phyloP scores from a whole-genome alignment of 2,797 vertebrate species.

The Euphonia xanthogaster region DNA sequence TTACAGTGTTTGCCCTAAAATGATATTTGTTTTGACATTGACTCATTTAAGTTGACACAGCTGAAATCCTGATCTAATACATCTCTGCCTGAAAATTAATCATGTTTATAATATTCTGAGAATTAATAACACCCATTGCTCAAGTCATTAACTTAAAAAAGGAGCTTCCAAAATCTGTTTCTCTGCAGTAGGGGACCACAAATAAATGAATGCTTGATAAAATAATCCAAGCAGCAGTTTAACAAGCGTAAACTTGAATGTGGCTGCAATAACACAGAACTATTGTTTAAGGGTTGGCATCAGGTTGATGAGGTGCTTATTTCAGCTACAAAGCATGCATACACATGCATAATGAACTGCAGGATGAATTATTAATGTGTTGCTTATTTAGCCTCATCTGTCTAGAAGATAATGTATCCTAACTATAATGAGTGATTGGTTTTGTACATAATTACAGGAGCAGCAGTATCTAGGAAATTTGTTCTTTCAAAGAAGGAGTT shows the following conservation, averaged over 20 bases:
- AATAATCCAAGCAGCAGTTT: constrained; percentile 98
- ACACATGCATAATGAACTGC: constrained; percentile 99
- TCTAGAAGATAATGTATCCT: constrained; percentile 99
- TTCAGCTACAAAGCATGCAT: constrained; percentile 89
- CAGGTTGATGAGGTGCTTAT: constrained; percentile 97
- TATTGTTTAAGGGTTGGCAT: constrained; percentile 97
- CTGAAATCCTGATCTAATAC: constrained; percentile 86
- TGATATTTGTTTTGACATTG: constrained; percentile 84
- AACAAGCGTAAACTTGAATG: constrained; percentile 97
- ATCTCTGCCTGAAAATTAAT: constrained; percentile 95
- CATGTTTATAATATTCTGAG: constrained; percentile 95
- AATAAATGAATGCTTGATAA: constrained; percentile 98
- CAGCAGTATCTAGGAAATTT: constrained; percentile 89
- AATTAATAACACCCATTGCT: constrained; percentile 90
- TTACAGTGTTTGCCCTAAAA: constrained; percentile 49
- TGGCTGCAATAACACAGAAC: constrained; percentile 92
- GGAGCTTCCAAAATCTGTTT: constrained; percentile 85
- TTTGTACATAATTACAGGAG: constrained; percentile 98
- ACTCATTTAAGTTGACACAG: constrained; percentile 86
- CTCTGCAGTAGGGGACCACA: constrained; percentile 82
- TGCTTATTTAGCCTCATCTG: constrained; percentile 99
- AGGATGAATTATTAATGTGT: constrained; percentile 99
- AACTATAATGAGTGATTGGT: constrained; percentile 97
- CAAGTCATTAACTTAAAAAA: constrained; percentile 90
- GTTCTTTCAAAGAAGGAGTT: constrained; percentile 79